A percentile compares a stretch with the other conserved stretches of the same genome.
Evolutionary conservation across 2,888 invertebrate genomes (phyloP).

Genomic region (Tineola bisselliella): DNA sequence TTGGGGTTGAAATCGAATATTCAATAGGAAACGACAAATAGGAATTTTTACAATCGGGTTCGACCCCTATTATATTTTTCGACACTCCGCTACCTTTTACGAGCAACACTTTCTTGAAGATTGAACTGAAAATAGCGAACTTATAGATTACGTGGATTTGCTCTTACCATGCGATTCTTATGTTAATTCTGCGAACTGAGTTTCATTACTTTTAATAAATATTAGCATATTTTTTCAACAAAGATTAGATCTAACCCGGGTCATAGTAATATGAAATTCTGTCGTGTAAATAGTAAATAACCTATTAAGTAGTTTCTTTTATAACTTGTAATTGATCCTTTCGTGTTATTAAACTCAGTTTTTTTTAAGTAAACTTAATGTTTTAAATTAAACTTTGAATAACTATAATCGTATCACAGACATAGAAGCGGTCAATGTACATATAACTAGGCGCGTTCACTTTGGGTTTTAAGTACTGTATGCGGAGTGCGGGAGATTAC

Average conservation of each 20-base stretch:
- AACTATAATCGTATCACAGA: no score
- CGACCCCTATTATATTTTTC: background rate
- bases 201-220: no score
- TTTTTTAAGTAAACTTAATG: no score
- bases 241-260: no score
- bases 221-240: no score
- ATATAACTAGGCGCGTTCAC: no score
- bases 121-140: background rate
- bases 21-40: background rate
- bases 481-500: no score
- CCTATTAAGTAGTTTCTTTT: background rate
- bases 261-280: background rate
- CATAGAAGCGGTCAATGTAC: no score
- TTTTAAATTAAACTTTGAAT: no score
- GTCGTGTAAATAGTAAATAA: background rate
- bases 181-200: background rate
- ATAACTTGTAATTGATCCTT: no score
- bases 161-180: slow-evolving; percentile 1
- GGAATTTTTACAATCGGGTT: background rate
- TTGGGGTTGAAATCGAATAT: background rate
- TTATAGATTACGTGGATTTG: slow-evolving; percentile 4
- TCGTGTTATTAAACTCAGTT: no score
- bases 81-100: background rate
- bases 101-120: background rate
- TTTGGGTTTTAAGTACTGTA: no score